A percentile compares a stretch with the other conserved stretches of the same genome.
phyloP scores from a whole-genome alignment of 1,140 invertebrate genomes.

The Drosophila biarmipes region DNA sequence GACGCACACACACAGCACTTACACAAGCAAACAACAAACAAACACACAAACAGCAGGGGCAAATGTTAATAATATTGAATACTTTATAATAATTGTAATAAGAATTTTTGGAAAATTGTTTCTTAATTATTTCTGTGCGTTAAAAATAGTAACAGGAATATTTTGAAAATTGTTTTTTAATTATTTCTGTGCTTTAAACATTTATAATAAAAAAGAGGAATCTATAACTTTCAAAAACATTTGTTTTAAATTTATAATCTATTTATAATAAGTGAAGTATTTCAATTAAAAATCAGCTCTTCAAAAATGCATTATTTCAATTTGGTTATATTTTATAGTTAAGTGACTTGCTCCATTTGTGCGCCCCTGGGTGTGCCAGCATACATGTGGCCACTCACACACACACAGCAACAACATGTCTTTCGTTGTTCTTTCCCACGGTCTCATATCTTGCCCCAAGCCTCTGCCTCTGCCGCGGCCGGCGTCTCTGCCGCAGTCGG shows the following conservation, averaged over 20 bases:
- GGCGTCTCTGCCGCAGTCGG: not conserved
- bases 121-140: no score
- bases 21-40: not conserved
- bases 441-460: slow-evolving; percentile 84
- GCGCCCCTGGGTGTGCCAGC: slow-evolving; percentile 9
- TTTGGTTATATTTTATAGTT: not conserved
- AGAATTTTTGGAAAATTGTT: no score
- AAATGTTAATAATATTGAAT: slow-evolving; percentile 5
- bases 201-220: no score
- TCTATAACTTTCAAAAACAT: no score
- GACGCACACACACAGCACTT: slow-evolving; percentile 12
- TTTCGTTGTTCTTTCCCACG: slow-evolving; percentile 85
- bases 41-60: slow-evolving; percentile 38
- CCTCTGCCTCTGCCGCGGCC: slow-evolving; percentile 9
- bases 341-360: slow-evolving; percentile 1
- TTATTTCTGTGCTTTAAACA: no score
- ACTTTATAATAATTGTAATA: not conserved
- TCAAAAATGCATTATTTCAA: no score
- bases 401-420: slow-evolving; percentile 72
- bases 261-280: no score
- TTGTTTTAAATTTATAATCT: no score
- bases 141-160: no score
- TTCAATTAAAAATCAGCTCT: no score
- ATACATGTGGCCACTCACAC: slow-evolving; percentile 17
- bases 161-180: no score